Percentiles rank a stretch among this genome's conserved stretches.
These are phyloP conservation scores for Chironomus striatipennis DNA, from an alignment of 1,140 invertebrate species.

Conservation along the genomic window DNA sequence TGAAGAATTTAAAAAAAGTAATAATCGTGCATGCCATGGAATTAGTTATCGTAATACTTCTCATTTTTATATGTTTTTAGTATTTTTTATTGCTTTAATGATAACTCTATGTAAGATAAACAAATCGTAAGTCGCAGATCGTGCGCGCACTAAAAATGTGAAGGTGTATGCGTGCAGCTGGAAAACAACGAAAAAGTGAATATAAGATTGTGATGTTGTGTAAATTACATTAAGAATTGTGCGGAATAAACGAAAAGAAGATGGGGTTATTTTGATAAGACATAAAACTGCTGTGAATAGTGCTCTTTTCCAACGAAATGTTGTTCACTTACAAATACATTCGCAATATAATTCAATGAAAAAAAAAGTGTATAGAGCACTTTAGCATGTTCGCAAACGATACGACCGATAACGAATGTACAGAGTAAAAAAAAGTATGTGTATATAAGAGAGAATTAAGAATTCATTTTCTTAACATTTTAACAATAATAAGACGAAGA, in stretches of 20 bases:
- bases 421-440: background rate
- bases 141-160: background rate
- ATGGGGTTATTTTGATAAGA: constrained; percentile 22
- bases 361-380: constrained; percentile 2
- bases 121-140: background rate
- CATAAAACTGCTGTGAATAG: background rate
- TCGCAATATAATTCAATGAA: background rate
- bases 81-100: constrained; percentile 6
- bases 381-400: constrained; percentile 3
- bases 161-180: background rate
- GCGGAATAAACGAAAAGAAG: background rate
- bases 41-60: background rate
- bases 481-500: constrained; percentile 2
- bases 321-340: background rate
- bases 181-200: background rate
- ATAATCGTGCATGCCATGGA: background rate
- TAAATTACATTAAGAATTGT: constrained; percentile 1
- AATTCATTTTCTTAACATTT: background rate
- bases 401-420: constrained; percentile 1
- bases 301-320: constrained; percentile 12
- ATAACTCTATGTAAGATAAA: constrained; percentile 18
- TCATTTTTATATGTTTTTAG: background rate
- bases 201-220: background rate
- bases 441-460: background rate
- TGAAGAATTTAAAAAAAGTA: background rate